A percentile compares a stretch with the other conserved stretches of the same genome.
These are phyloP conservation scores for Reinhardtius hippoglossoides DNA, from an alignment of 2,113 vertebrate species.

Conservation along the genomic window DNA sequence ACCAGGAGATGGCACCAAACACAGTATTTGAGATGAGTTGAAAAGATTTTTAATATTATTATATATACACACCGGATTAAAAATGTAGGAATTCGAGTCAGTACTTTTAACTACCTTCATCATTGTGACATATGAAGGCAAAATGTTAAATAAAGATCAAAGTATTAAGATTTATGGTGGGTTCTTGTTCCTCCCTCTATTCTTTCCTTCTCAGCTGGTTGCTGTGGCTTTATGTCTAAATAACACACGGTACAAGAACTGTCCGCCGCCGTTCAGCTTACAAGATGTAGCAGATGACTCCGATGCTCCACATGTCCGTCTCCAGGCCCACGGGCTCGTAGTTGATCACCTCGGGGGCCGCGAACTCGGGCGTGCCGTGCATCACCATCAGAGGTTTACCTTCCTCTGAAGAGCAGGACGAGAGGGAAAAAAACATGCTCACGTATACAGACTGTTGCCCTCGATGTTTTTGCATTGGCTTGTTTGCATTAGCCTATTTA, in stretches of 20 bases:
- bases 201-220: no score
- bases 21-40: not conserved
- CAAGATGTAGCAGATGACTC: conserved; percentile 91
- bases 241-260: no score
- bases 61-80: not conserved
- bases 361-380: conserved; percentile 90
- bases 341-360: conserved; percentile 89
- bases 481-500: conserved; percentile 26
- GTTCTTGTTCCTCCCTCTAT: no score
- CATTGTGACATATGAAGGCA: no score
- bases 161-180: no score
- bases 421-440: not conserved
- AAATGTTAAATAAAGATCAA: not conserved
- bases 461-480: not conserved
- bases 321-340: conserved; percentile 85
- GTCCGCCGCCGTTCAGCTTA: conserved; percentile 68
- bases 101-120: not conserved
- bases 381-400: conserved; percentile 82
- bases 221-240: no score
- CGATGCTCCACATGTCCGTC: conserved; percentile 91
- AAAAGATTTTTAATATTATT: no score
- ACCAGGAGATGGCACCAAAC: conserved; percentile 55
- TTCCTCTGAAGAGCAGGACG: conserved; percentile 71
- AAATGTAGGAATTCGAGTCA: not conserved
- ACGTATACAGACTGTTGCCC: not conserved